Base-by-base conservation (phyloP, 2,797 vertebrate species). In the Chrysocyon brachyurus region DNA sequence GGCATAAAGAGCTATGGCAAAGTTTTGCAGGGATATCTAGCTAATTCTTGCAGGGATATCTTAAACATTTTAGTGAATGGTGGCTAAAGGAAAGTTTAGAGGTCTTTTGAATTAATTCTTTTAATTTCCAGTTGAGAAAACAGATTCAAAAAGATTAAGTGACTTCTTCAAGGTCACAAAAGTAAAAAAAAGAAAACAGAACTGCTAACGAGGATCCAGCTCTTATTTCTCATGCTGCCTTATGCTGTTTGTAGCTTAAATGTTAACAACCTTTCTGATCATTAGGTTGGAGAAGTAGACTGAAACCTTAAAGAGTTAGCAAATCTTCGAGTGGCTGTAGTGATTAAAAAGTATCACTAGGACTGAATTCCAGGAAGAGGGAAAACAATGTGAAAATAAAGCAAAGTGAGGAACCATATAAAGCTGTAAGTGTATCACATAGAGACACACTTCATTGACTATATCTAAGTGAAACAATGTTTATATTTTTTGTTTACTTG, bases 401-500 rank as follows among this genome's bases (percentile, higher is more conserved):
- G 15, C 52, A 33, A 82, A 66, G 12, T 19, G 59, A 14, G 28
- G 26, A 96, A 72, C 11, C 54, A 66, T 92, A 59, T 92, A 49
- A 85, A 86, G 6, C 33, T 75, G 10, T 57, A 49, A 66, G 31
- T 79, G 59, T 49, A 28, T 33, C 24, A 73, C 40, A 92, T 49
- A 57, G 22, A 81, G 11, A 66, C 2, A 21, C 21, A 46, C 16
- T 61, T 97, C 19, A 15, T 3, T 95, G 79, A 81, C 87, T 91
- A 61, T 64, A 84, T 94, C 91, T 85, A 91, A 84, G 15, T 93
- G 66, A 94, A 87, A 86, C 3, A 79, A 17, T 96, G 49, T 84
- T 92, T 66, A 78, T 17, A 56, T 94, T 88, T 87, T 95, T 95
- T 89, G 3, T 86, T 96, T 91, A 77, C 75, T 92, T 92, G 19